These are phyloP conservation scores for Drosophila limbata DNA, from an alignment of 2,888 invertebrate genomes.

Conservation along the genomic window DNA sequence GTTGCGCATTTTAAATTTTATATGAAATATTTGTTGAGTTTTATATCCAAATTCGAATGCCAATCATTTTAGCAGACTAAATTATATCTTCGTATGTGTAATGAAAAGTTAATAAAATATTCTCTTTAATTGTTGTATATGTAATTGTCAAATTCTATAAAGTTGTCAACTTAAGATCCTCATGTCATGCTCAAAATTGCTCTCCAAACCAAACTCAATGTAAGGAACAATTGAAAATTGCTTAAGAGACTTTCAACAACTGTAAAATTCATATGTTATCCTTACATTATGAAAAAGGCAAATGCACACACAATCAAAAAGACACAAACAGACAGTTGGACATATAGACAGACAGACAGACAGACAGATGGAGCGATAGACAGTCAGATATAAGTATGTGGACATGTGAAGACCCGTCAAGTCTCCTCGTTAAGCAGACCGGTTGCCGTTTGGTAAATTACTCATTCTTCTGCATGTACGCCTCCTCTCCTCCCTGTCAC, in stretches of 20 bases:
- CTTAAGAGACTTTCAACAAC: slow-evolving; percentile 17
- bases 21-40: too few species aligned
- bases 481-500: slow-evolving; percentile 10
- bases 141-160: neutral
- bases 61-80: too few species aligned
- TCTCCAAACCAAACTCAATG: slow-evolving; percentile 11
- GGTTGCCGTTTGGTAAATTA: slow-evolving; percentile 56
- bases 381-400: slow-evolving; percentile 19
- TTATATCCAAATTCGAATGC: too few species aligned
- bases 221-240: neutral
- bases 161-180: neutral
- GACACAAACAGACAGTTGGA: slow-evolving; percentile 21
- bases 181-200: neutral
- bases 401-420: slow-evolving; percentile 37
- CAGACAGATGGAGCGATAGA: slow-evolving; percentile 14
- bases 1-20: too few species aligned
- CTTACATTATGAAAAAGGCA: slow-evolving; percentile 26
- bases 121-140: neutral
- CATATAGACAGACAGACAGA: slow-evolving; percentile 16
- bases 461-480: slow-evolving; percentile 47
- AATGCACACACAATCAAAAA: slow-evolving; percentile 25
- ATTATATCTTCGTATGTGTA: too few species aligned
- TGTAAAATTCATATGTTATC: slow-evolving; percentile 53
- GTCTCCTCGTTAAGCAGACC: slow-evolving; percentile 54
- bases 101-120: neutral